These are phyloP conservation scores for Oeneis ivallda DNA, from an alignment of 2,888 invertebrate genomes.

Conservation along the genomic window DNA sequence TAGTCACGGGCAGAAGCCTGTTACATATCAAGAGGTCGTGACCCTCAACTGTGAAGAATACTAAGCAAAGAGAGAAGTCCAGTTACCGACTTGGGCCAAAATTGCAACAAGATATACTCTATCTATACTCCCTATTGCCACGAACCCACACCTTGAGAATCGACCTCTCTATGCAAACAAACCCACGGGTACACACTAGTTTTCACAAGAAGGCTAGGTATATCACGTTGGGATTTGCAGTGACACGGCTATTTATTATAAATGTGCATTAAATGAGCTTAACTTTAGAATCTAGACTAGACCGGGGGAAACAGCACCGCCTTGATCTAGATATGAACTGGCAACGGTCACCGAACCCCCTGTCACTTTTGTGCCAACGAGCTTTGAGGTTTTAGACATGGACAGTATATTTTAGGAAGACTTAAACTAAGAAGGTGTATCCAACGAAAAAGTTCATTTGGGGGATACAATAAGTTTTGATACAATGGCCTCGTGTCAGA, in stretches of 20 bases:
- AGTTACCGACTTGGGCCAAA: no score
- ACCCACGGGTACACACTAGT: neutral
- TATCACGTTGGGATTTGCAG: neutral
- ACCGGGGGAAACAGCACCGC: slow-evolving; percentile 33
- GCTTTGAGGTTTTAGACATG: slow-evolving; percentile 34
- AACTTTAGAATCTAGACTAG: slow-evolving; percentile 26
- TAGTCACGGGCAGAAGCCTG: no score
- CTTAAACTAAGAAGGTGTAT: no score
- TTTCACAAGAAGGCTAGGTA: neutral
- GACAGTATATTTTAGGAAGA: neutral
- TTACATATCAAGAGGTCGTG: no score
- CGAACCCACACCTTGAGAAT: no score
- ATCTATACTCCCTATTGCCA: no score
- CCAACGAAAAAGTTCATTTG: no score
- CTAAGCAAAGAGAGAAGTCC: no score
- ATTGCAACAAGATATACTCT: no score
- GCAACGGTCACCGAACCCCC: slow-evolving; percentile 31
- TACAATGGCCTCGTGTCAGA: no score
- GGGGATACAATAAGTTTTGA: no score
- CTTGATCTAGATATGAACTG: slow-evolving; percentile 41
- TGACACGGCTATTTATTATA: slow-evolving; percentile 14
- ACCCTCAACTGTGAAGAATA: no score
- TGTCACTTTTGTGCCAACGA: slow-evolving; percentile 32
- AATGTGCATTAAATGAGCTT: slow-evolving; percentile 26
- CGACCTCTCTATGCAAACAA: neutral